phyloP scores from a whole-genome alignment of 1,140 invertebrate species.

The Drosophila sp. region DNA sequence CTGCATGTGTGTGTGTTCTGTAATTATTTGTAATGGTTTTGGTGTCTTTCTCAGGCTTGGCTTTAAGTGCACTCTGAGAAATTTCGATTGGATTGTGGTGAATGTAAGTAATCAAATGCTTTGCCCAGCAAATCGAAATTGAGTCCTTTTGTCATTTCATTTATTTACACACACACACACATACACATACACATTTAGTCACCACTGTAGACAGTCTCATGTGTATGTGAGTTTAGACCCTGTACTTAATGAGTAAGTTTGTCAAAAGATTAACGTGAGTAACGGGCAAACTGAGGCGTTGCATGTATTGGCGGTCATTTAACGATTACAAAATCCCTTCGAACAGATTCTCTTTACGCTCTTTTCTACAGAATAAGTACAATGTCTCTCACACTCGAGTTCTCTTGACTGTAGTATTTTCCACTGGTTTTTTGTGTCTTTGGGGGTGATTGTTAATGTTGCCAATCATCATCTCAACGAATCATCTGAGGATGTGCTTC shows the following conservation, averaged over 20 bases:
- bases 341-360: too few species aligned
- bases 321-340: too few species aligned
- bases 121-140: conserved; percentile 16
- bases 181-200: background rate
- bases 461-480: conserved; percentile 1
- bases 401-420: background rate
- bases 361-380: too few species aligned
- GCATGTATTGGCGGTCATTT: too few species aligned
- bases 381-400: background rate
- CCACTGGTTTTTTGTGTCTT: background rate
- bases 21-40: conserved; percentile 48
- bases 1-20: conserved; percentile 12
- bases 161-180: conserved; percentile 42
- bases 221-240: too few species aligned
- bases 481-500: background rate
- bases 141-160: conserved; percentile 46
- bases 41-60: conserved; percentile 1
- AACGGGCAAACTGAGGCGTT: too few species aligned
- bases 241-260: too few species aligned
- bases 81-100: conserved; percentile 7
- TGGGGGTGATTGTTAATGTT: background rate
- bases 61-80: conserved; percentile 32
- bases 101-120: conserved; percentile 29
- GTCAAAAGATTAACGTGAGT: too few species aligned
- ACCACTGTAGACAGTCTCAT: conserved; percentile 13